Conservation (phyloP, 2,797 vertebrate species). For the Neosilurus hyrtlii region DNA sequence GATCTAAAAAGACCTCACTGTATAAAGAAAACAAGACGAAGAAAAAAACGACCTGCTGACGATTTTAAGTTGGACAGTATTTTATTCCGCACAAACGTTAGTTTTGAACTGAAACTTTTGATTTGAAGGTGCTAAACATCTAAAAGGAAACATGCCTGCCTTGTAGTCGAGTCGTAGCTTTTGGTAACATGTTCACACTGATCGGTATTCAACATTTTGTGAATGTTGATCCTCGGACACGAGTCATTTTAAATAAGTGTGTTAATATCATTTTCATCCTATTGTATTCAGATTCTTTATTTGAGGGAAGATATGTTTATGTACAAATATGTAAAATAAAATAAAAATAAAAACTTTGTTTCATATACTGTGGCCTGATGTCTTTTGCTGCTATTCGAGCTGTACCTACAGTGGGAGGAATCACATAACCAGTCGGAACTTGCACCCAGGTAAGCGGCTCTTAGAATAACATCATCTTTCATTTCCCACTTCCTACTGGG, state of each 20-base stretch:
- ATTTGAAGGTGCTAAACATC: slow-evolving; percentile 95
- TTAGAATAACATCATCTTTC: no score
- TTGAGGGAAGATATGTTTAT: slow-evolving; percentile 89
- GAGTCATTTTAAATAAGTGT: slow-evolving; percentile 90
- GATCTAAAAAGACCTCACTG: slow-evolving; percentile 56
- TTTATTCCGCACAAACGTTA: slow-evolving; percentile 91
- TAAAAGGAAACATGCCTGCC: slow-evolving; percentile 90
- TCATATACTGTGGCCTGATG: slow-evolving; percentile 78
- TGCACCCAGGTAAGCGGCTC: no score
- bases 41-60: slow-evolving; percentile 78
- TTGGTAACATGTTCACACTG: slow-evolving; percentile 85
- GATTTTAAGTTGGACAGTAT: slow-evolving; percentile 85
- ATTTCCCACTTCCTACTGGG: no score
- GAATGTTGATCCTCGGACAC: slow-evolving; percentile 94
- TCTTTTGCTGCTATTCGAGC: not conserved
- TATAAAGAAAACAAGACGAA: slow-evolving; percentile 53
- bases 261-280: slow-evolving; percentile 89
- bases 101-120: slow-evolving; percentile 87
- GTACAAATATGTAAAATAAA: slow-evolving; percentile 99
- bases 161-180: slow-evolving; percentile 93
- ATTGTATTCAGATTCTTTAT: slow-evolving; percentile 90
- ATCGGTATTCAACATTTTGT: slow-evolving; percentile 95
- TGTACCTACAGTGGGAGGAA: not conserved
- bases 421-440: no score
- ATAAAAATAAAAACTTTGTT: slow-evolving; percentile 88